Evolutionary conservation across 2,113 vertebrate species (phyloP), one percentile per base, ranked within the genome.

Genomic region (Pardalotus punctatus): DNA sequence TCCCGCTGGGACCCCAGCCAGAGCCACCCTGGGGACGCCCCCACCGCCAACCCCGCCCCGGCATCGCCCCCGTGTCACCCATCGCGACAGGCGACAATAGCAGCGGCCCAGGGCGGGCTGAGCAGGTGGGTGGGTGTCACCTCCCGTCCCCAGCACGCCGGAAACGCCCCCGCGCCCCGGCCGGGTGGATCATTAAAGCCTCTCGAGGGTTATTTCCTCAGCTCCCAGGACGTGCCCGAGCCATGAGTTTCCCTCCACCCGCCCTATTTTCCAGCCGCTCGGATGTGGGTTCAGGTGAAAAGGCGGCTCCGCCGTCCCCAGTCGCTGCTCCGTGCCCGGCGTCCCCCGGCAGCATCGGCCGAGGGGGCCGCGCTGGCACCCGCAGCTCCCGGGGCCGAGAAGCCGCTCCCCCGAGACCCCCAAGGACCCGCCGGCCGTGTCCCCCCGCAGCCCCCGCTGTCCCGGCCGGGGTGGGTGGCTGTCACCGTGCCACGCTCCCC

Each of bases 361-460:
- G 17, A 2, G 14, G 40, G 40, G 29, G n/a, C 36, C 12, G 29
- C 74, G 29, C 74, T 0, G 42, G 56, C 57, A 2, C 67, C 61
- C 38, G n/a, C 21, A 22, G 25, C 64, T 42, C 31, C 65, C 14
- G 5, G 10, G 17, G 22, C 8, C 16, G 4, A 42, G 40, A 7
- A 0, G 29, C 53, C 10, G 54, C 73, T 58, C 72, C 67, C 45
- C 13, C 15, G 22, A 9, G 5, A 36, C 10, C 43, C 35, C 65
- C 0, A 2, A 3, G 67, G 5, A 19, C 19, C 35, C 1, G 2
- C 53, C 5, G 0, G 51, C 85, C 31, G 12, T 5, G 11, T 23
- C 7, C 31, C 35, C 17, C 3, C 43, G 4, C 70, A 4, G 64
- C 31, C 33, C 17, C 2, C 40, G 3, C 70, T 4, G 64, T 45